Base-by-base conservation (phyloP, 2,797 vertebrate species). In the Brachymystax lenok region DNA sequence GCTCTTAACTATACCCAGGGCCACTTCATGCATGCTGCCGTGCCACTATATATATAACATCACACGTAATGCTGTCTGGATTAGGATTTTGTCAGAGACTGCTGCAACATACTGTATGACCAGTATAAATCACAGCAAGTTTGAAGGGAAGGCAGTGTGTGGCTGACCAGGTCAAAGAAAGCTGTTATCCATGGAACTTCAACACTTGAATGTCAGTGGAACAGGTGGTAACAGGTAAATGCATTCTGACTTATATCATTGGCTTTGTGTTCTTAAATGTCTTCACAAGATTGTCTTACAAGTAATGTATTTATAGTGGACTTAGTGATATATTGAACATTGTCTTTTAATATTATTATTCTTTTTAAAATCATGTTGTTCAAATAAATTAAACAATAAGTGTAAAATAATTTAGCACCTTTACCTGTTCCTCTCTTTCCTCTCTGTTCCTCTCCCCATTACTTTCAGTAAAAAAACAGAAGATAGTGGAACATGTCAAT, bases 41-140 rank as follows among this genome's bases (percentile, higher is more conserved):
- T 66, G 63, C 63, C 63, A 66, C 24, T 66, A 59, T 59, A 59
- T 59, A 59, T 59, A 21, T 21, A 21, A 59, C 56, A 59, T 59
- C 56, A 59, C 56, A 59, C 56, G n/a, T 59, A 59, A 59, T 59
- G 56, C 56, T 59, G 56, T 30, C 21, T 66, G 63, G 63, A 66
- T 66, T 66, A 51, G 19, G 24, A 59, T 27, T 66, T 28, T 66
- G 63, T 14, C 63, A 16, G 27, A 66, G 21, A 28, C 63, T 27
- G 10, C 63, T 30, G 10, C 21, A 27, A 66, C 63, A 66, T 30
- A 27, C 61, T 24, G 27, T 27, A 16, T 59, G 56, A 10, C 56
- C 19, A 59, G 19, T 59, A 14, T 66, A 28, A 30, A 66, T 66
- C 63, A 16, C 63, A 17, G 27, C n/a, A 30, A 5, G 10, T 66